These are phyloP conservation scores for Hemichromis elongatus DNA, from an alignment of 2,113 vertebrate species.

Conservation along the genomic window DNA sequence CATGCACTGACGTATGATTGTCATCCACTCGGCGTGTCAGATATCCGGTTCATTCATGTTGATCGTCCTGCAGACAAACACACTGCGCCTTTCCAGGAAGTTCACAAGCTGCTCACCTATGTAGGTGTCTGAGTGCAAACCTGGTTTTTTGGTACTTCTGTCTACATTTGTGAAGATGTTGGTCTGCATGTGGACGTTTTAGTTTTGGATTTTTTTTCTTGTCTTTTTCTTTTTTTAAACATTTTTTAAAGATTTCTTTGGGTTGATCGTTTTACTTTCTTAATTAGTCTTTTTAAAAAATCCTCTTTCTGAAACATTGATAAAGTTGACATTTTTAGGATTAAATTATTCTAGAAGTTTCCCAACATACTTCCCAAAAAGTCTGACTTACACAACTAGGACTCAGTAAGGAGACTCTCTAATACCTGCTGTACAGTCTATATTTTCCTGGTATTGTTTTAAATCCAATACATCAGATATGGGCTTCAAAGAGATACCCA, in stretches of 20 bases:
- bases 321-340: background rate
- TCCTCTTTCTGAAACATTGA: background rate
- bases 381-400: background rate
- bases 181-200: background rate
- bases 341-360: background rate
- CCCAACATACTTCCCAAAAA: background rate
- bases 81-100: background rate
- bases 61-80: background rate
- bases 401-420: background rate
- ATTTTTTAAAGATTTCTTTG: background rate
- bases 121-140: background rate
- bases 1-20: background rate
- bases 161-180: background rate
- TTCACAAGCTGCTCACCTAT: background rate
- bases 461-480: conserved; percentile 39
- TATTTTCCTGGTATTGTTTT: conserved; percentile 68
- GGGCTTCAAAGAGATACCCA: conserved; percentile 67
- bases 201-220: background rate
- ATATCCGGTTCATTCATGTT: background rate
- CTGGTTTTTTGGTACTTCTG: background rate
- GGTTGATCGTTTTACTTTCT: fast-evolving
- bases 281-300: background rate
- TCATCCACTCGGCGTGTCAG: background rate
- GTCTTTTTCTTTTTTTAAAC: too few relatives aligned
- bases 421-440: conserved; percentile 46